Percentiles rank a stretch among this genome's conserved stretches.
Conservation (phyloP, 2,797 vertebrate species). For the Salmo trutta region DNA sequence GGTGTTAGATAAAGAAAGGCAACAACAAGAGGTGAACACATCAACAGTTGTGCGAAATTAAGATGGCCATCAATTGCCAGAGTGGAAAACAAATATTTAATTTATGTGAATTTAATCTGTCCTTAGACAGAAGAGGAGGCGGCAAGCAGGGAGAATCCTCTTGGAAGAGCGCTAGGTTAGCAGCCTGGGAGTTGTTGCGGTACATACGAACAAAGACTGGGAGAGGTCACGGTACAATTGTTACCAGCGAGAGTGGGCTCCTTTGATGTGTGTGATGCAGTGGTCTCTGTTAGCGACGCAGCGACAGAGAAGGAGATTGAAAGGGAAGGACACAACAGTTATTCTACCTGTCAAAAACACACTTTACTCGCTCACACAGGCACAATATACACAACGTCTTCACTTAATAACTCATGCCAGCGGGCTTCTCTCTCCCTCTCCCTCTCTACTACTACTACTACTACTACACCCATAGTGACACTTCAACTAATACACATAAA, state of each 20-base stretch:
- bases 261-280: constrained; percentile 73
- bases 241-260: constrained; percentile 42
- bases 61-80: constrained; percentile 66
- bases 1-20: constrained; percentile 31
- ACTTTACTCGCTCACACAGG: constrained; percentile 31
- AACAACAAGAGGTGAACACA: constrained; percentile 48
- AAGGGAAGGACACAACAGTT: constrained; percentile 41
- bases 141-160: constrained; percentile 47
- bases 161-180: constrained; percentile 39
- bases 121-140: constrained; percentile 46
- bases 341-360: constrained; percentile 52
- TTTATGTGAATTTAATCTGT: constrained; percentile 74
- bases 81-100: constrained; percentile 73
- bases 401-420: background rate
- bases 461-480: background rate
- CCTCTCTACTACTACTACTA: background rate
- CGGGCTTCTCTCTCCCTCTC: background rate
- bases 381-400: background rate
- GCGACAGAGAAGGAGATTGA: constrained; percentile 51
- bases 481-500: background rate
- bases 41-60: constrained; percentile 64
- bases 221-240: constrained; percentile 65
- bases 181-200: constrained; percentile 50
- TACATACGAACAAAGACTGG: constrained; percentile 67
- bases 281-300: constrained; percentile 52